Evolutionary conservation across 2,888 invertebrate genomes (phyloP), one percentile per base, ranked within the genome.

Genomic region (Latrodectus elegans): DNA sequence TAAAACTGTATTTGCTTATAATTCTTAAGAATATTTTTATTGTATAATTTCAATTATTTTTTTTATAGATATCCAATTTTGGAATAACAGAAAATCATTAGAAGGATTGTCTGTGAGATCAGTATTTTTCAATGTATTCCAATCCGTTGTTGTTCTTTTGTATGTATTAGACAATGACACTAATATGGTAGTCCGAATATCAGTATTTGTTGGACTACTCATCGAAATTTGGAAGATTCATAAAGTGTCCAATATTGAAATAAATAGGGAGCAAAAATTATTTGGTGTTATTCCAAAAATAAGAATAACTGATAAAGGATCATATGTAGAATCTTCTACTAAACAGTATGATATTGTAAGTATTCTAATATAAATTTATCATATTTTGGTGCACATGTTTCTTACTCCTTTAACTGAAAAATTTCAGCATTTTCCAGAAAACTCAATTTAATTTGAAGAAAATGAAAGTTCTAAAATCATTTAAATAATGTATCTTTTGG

Each of bases 171-270:
- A 99, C 92, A 99, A 99, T 93, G 99, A 99, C 92, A 98, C 99
- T 4, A 99, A 99, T 93, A 96, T 97, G 71, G 95, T 99, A 92
- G 97, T 99, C 76, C 95, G 96, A 90, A 95, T 99, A 90, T 97
- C 97, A 90, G 98, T 99, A 91, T 96, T 97, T 91, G 95, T 99
- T 88, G 98, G 99, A 1, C 94, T 99, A 51, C 94, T 96, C 84
- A 99, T 99, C 91, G 99, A 99, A 93, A 93, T 99, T 89, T 99
- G 99, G 99, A 99, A 99, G 93, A 99, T 99, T 84, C 96, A 98
- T 92, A 99, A 99, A 94, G 94, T 94, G 86, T 91, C 93, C 70
- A 92, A 94, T 91, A 91, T 94, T 81, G 91, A 92, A 91, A 91
- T 97, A 49, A 94, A 96, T 91, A 94, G 95, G 90, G 95, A 96